A percentile compares a stretch with the other conserved stretches of the same genome.
Evolutionary conservation across 2,113 vertebrate species (phyloP).

Genomic region (Lampris megalopsis): DNA sequence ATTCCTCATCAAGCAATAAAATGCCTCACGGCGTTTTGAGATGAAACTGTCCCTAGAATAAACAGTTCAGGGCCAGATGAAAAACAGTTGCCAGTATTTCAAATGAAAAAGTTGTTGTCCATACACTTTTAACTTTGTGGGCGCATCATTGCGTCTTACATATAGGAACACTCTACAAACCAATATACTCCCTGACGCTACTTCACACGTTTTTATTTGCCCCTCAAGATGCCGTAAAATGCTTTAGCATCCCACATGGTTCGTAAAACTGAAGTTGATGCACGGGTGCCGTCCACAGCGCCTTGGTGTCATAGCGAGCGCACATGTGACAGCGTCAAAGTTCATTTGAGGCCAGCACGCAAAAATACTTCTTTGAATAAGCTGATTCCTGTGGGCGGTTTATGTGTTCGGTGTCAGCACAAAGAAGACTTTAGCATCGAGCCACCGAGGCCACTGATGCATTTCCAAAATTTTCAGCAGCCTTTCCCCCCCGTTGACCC

Average conservation of each 20-base stretch:
- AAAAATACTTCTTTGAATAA: conserved; percentile 31
- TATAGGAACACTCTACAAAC: conserved; percentile 20
- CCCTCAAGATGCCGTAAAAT: conserved; percentile 63
- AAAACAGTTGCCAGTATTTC: conserved; percentile 47
- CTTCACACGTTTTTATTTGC: conserved; percentile 57
- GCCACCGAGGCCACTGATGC: background rate
- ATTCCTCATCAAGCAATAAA: conserved; percentile 48
- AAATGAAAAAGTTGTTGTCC: background rate
- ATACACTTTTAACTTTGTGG: conserved; percentile 36
- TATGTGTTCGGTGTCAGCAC: conserved; percentile 15
- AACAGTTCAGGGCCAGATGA: conserved; percentile 65
- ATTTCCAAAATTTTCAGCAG: conserved; percentile 10
- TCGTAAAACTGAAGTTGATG: conserved; percentile 55
- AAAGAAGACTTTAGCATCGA: conserved; percentile 4
- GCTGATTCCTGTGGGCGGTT: conserved; percentile 35
- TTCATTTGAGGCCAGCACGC: conserved; percentile 47
- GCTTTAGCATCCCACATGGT: conserved; percentile 55
- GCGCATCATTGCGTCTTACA: conserved; percentile 37
- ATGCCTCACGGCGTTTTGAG: conserved; percentile 46
- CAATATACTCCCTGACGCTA: conserved; percentile 41
- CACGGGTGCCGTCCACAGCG: conserved; percentile 26
- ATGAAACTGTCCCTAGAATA: conserved; percentile 50
- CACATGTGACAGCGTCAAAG: conserved; percentile 27
- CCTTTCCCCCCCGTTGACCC: conserved; percentile 3
- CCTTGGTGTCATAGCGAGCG: conserved; percentile 6